These are phyloP conservation scores for Pteronotus mesoamericanus DNA, from an alignment of 2,797 vertebrate species.

Conservation along the genomic window DNA sequence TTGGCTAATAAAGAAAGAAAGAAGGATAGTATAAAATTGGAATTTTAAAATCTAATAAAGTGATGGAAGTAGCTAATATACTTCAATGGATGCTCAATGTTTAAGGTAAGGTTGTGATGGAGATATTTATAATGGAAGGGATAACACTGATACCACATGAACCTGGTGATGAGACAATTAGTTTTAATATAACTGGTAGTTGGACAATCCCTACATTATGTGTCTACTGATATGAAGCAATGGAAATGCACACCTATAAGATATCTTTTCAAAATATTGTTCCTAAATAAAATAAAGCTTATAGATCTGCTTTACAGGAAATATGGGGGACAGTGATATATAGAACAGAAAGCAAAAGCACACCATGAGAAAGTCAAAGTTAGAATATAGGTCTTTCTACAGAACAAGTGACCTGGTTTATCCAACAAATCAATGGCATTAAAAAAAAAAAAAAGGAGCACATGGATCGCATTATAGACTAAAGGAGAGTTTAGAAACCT, in stretches of 20 bases:
- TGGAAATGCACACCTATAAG: neutral
- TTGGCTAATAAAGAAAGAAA: neutral
- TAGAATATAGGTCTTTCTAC: neutral
- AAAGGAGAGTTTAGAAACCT: neutral
- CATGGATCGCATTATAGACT: neutral
- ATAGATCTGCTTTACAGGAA: neutral
- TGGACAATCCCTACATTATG: neutral
- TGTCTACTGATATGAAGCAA: neutral
- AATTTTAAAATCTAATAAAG: conserved; percentile 17
- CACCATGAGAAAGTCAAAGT: neutral
- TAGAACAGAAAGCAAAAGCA: conserved; percentile 3
- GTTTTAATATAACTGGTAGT: neutral
- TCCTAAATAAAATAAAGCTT: neutral
- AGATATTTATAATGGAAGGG: neutral
- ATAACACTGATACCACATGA: neutral
- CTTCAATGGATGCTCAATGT: neutral
- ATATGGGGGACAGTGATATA: neutral
- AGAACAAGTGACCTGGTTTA: conserved; percentile 13
- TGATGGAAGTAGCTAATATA: neutral
- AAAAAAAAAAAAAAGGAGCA: neutral
- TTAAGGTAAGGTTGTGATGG: neutral
- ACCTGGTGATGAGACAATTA: neutral
- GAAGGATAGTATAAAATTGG: neutral
- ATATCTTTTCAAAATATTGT: neutral
- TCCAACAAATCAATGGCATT: neutral